Base-by-base conservation (phyloP, 2,797 vertebrate genomes). In the Rhinella marina region DNA sequence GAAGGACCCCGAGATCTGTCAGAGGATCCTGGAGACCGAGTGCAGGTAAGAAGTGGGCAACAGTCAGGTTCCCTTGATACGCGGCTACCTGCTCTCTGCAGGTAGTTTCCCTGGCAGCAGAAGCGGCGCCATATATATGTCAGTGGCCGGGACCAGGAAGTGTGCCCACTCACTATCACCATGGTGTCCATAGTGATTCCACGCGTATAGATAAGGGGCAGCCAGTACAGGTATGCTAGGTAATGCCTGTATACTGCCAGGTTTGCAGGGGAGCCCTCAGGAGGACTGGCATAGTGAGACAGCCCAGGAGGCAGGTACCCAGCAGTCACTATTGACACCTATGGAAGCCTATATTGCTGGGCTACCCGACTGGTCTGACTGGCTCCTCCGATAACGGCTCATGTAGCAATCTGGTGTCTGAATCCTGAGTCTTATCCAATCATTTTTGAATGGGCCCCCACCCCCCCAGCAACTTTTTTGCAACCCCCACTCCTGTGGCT, bases 21-120 rank as follows among this genome's bases (percentile, higher is more conserved):
- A 89, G 81, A 84, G 82, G 77, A 87, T 48, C 79, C 79, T 84
- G 79, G 88, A 86, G 79, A 82, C 84, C 6, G 84, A 64, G 59
- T 76, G 79, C 84, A 70, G 88, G 78, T 77, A 82, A 72, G 83
- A 66, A 56, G 14, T n/a, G 57, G 59, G 52, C 16, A 62, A 81
- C 16, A 19, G 62, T 5, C 0, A n/a, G 80, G 50, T 9, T 13
- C 14, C 19, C 7, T 16, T 11, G 62, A 17, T 7, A 27, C 10
- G 68, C 7, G 1, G 12, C 12, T 52, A 32, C 14, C 16, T 10
- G 82, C 52, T 0, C 25, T 0, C 1, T 3, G 16, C 19, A 66
- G 10, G 57, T 14, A 52, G 81, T 27, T 68, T 14, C 32, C 81
- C 14, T 25, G 32, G 27, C 13, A 23, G 27, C 19, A 73, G 32